Percentiles rank a stretch among this genome's conserved stretches.
phyloP scores from a whole-genome alignment of 2,888 invertebrate species.

The Eupeodes latifasciatus region DNA sequence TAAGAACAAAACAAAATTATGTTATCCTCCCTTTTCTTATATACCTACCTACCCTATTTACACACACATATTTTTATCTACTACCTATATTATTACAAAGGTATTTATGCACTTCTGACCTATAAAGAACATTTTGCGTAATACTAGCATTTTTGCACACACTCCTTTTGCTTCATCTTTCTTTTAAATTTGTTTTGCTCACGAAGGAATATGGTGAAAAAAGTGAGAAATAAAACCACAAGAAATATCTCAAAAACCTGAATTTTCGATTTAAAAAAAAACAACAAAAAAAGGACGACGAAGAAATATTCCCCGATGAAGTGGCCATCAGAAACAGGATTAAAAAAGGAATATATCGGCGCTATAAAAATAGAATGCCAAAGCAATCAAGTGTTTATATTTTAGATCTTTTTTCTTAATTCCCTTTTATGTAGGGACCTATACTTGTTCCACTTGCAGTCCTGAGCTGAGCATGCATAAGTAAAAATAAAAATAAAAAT shows the following conservation, averaged over 20 bases:
- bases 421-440: neutral
- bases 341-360: neutral
- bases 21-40: neutral
- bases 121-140: slow-evolving; percentile 79
- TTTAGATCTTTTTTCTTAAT: slow-evolving; percentile 8
- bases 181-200: neutral
- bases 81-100: slow-evolving; percentile 24
- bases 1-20: slow-evolving; percentile 13
- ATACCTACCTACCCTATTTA: too few relatives aligned
- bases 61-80: neutral
- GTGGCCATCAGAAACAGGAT: slow-evolving; percentile 33
- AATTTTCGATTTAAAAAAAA: slow-evolving; percentile 39
- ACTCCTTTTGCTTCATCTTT: slow-evolving; percentile 26
- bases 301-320: neutral
- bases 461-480: neutral
- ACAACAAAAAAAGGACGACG: slow-evolving; percentile 3
- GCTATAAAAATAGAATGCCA: slow-evolving; percentile 40
- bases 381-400: slow-evolving; percentile 59
- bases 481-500: slow-evolving; percentile 5
- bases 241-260: slow-evolving; percentile 37
- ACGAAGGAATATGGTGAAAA: neutral
- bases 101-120: slow-evolving; percentile 77
- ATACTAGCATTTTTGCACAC: slow-evolving; percentile 72
- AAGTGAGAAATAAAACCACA: slow-evolving; percentile 4
- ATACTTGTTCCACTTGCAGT: slow-evolving; percentile 42